phyloP scores from a whole-genome alignment of 2,888 invertebrate genomes.

The Drosophila phalerata region DNA sequence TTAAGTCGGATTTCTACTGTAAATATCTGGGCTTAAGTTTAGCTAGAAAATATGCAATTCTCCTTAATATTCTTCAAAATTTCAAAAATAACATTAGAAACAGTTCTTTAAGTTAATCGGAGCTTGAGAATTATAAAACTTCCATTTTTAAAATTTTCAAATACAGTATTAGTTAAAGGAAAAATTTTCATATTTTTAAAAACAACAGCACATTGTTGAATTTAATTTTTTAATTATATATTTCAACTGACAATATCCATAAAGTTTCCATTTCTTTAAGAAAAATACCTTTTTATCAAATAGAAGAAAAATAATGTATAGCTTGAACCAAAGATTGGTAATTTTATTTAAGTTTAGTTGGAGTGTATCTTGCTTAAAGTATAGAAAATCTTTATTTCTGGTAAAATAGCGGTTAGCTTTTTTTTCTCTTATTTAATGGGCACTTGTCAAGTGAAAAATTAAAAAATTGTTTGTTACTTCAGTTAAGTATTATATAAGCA shows the following conservation, averaged over 20 bases:
- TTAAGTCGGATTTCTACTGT: neutral
- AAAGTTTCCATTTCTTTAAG: neutral
- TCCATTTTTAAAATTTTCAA: no score
- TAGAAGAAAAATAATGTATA: neutral
- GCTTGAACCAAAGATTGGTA: no score
- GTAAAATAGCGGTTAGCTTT: neutral
- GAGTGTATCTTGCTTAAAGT: neutral
- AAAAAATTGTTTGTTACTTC: neutral
- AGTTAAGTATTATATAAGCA: neutral
- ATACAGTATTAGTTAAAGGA: no score
- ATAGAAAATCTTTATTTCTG: no score
- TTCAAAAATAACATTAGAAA: neutral
- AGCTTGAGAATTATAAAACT: no score
- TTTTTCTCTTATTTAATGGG: neutral
- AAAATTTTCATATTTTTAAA: no score
- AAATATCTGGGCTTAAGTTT: neutral
- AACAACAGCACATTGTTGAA: no score
- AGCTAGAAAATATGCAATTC: neutral
- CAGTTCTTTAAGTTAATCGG: no score
- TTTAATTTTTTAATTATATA: no score
- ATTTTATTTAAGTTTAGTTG: neutral
- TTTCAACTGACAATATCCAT: neutral
- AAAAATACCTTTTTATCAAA: neutral
- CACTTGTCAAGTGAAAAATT: neutral
- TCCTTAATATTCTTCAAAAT: neutral